These are phyloP conservation scores for Amblyopsis hoosieri DNA, from an alignment of 2,797 vertebrate species.

Conservation along the genomic window DNA sequence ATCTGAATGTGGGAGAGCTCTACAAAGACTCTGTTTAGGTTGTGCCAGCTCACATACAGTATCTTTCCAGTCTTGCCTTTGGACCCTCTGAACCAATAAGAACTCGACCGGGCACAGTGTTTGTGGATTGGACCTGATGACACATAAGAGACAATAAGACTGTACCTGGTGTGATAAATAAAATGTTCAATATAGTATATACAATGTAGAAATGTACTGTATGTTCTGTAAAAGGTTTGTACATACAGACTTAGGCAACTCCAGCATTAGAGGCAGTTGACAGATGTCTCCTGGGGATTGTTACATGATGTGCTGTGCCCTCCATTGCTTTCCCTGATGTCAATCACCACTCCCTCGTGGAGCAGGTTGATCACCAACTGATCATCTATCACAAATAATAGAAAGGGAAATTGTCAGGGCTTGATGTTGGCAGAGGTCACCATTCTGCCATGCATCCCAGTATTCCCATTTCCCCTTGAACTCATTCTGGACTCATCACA, in stretches of 20 bases:
- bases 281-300: constrained; percentile 65
- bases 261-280: constrained; percentile 59
- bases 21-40: constrained; percentile 43
- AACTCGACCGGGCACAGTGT: constrained; percentile 59
- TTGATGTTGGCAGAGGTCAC: background rate
- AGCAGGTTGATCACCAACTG: constrained; percentile 66
- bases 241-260: constrained; percentile 26
- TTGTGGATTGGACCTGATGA: constrained; percentile 45
- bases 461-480: too few species aligned
- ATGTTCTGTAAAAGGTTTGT: background rate
- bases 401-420: background rate
- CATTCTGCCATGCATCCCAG: too few species aligned
- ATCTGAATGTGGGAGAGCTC: constrained; percentile 9
- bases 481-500: too few species aligned
- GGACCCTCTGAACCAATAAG: constrained; percentile 59
- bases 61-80: constrained; percentile 74
- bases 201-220: background rate
- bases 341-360: constrained; percentile 57
- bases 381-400: constrained; percentile 54
- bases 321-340: constrained; percentile 58
- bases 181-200: background rate
- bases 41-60: constrained; percentile 73
- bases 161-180: background rate
- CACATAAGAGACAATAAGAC: background rate
- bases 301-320: constrained; percentile 63